phyloP scores from a whole-genome alignment of 2,113 vertebrate genomes.

The Junco hyemalis region DNA sequence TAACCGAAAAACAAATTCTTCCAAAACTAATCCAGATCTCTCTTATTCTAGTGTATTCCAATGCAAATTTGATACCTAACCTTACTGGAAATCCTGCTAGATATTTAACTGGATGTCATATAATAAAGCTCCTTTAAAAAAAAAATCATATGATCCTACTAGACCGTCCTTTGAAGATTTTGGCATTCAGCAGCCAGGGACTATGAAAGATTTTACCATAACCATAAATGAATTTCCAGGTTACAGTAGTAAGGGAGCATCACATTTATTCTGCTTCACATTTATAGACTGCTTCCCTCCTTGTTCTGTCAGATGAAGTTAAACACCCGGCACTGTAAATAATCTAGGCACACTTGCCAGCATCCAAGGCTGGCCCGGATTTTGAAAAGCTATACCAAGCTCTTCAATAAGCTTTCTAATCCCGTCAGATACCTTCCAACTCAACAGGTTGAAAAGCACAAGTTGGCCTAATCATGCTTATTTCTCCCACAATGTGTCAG shows the following conservation, averaged over 20 bases:
- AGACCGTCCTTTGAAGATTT: not conserved
- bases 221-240: not conserved
- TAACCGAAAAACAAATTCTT: not conserved
- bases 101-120: not conserved
- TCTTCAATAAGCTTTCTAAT: not conserved
- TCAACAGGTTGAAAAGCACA: not conserved
- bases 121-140: not conserved
- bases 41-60: not conserved
- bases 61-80: not conserved
- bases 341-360: not conserved
- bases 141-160: not conserved
- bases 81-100: conserved; percentile 33
- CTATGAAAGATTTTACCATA: not conserved
- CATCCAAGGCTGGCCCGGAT: not conserved
- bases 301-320: conserved; percentile 41
- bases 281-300: conserved; percentile 67
- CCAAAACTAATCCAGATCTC: conserved; percentile 10
- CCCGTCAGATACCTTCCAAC: not conserved
- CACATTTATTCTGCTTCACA: conserved; percentile 51
- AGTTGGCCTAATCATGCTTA: not conserved
- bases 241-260: conserved; percentile 27
- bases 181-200: not conserved
- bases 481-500: not conserved
- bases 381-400: not conserved
- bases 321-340: conserved; percentile 48